Conservation (phyloP, 2,888 invertebrate species). For the Synanthedon andrenaeformis region DNA sequence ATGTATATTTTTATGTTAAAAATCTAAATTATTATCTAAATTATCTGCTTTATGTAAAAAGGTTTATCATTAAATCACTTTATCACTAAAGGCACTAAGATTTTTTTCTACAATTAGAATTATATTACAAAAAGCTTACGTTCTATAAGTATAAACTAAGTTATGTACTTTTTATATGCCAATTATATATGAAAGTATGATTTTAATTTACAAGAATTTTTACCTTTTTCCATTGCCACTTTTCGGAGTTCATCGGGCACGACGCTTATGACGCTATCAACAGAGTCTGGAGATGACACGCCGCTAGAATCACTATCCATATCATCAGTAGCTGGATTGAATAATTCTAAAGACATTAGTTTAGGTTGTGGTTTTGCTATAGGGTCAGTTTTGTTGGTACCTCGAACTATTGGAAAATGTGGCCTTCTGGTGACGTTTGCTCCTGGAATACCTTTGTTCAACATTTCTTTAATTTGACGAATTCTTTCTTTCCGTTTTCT, state of each 20-base stretch:
- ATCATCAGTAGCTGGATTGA: conserved; percentile 92
- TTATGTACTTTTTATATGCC: not conserved
- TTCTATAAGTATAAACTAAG: too few relatives aligned
- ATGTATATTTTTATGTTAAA: too few relatives aligned
- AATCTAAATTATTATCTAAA: too few relatives aligned
- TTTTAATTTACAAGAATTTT: not conserved
- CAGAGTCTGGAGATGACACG: conserved; percentile 88
- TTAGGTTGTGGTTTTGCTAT: conserved; percentile 79
- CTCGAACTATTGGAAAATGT: conserved; percentile 78
- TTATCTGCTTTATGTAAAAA: too few relatives aligned
- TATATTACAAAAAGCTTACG: too few relatives aligned
- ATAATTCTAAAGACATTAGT: conserved; percentile 83
- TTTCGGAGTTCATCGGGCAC: conserved; percentile 72
- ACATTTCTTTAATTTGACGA: conserved; percentile 77
- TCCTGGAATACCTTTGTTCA: conserved; percentile 77
- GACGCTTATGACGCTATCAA: conserved; percentile 87
- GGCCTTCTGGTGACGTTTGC: conserved; percentile 59
- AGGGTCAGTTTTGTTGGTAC: conserved; percentile 71
- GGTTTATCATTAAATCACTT: too few relatives aligned
- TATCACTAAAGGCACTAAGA: too few relatives aligned
- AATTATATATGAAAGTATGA: not conserved
- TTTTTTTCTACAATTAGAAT: too few relatives aligned
- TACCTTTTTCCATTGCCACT: conserved; percentile 57
- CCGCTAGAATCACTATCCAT: conserved; percentile 91
- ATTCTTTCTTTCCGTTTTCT: conserved; percentile 73